Evolutionary conservation across 2,797 vertebrate genomes (phyloP).

Genomic region (Gambusia yucatana): DNA sequence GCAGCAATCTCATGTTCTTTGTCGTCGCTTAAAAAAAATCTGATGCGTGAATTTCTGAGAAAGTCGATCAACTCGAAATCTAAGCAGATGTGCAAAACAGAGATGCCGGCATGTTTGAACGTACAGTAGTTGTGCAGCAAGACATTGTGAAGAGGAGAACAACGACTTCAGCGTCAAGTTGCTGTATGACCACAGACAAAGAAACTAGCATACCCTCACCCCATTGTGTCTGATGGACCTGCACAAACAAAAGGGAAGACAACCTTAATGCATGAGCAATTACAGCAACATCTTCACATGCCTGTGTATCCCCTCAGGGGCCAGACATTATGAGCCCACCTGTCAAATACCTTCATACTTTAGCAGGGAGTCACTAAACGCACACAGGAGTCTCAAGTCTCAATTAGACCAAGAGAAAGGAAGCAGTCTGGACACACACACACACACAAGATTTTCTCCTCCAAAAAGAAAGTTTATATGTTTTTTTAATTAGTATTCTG

Average conservation of each 20-base stretch:
- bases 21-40: conserved; percentile 8
- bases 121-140: neutral
- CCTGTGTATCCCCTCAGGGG: conserved; percentile 51
- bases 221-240: conserved; percentile 69
- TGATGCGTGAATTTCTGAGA: neutral
- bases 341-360: conserved; percentile 80
- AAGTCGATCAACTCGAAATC: neutral
- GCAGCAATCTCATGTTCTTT: neutral
- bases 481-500: neutral
- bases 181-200: conserved; percentile 46
- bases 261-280: conserved; percentile 82
- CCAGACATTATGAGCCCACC: conserved; percentile 83
- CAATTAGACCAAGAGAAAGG: conserved; percentile 69
- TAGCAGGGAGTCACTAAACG: conserved; percentile 77
- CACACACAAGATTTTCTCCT: conserved; percentile 11
- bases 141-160: conserved; percentile 13
- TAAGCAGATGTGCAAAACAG: conserved; percentile 1
- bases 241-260: conserved; percentile 76
- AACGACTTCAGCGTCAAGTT: conserved; percentile 39
- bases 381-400: conserved; percentile 65
- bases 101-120: neutral
- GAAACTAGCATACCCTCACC: conserved; percentile 27
- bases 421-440: conserved; percentile 23
- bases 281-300: conserved; percentile 81
- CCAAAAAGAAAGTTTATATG: neutral